phyloP scores from a whole-genome alignment of 2,888 invertebrate species.

The Acleris sparsana region DNA sequence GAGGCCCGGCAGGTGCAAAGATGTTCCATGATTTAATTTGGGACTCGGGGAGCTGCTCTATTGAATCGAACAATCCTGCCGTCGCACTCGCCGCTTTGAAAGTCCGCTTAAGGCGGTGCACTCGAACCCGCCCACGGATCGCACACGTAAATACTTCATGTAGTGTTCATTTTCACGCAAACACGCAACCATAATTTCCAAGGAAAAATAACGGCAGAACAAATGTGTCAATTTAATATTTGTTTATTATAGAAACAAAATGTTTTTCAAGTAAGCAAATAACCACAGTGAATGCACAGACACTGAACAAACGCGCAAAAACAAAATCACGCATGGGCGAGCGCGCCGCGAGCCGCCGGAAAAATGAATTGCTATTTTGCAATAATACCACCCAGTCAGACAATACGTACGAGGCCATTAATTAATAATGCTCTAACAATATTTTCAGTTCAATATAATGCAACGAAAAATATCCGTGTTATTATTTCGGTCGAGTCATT shows the following conservation, averaged over 20 bases:
- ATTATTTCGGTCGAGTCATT: too few relatives aligned
- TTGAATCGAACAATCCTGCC: conserved; percentile 77
- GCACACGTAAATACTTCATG: too few relatives aligned
- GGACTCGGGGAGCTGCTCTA: conserved; percentile 80
- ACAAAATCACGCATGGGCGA: conserved; percentile 77
- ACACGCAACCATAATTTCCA: too few relatives aligned
- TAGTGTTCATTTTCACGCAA: too few relatives aligned
- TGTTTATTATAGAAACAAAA: conserved; percentile 63
- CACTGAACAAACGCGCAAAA: conserved; percentile 77
- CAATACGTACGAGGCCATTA: conserved; percentile 47
- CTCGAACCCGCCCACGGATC: conserved; percentile 21
- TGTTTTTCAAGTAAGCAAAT: conserved; percentile 68
- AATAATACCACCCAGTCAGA: conserved; percentile 66
- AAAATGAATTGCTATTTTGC: conserved; percentile 77
- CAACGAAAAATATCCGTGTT: too few relatives aligned
- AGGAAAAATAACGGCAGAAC: not conserved
- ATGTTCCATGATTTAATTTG: conserved; percentile 83
- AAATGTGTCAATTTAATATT: conserved; percentile 4
- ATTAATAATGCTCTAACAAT: conserved; percentile 42
- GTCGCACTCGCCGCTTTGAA: conserved; percentile 58
- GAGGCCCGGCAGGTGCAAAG: conserved; percentile 76
- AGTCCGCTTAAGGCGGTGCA: conserved; percentile 53
- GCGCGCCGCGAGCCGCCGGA: conserved; percentile 64
- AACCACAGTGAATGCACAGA: conserved; percentile 71
- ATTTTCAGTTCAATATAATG: not conserved